Conservation (phyloP, 2,888 invertebrate genomes). For the Orthonevra nobilis region DNA sequence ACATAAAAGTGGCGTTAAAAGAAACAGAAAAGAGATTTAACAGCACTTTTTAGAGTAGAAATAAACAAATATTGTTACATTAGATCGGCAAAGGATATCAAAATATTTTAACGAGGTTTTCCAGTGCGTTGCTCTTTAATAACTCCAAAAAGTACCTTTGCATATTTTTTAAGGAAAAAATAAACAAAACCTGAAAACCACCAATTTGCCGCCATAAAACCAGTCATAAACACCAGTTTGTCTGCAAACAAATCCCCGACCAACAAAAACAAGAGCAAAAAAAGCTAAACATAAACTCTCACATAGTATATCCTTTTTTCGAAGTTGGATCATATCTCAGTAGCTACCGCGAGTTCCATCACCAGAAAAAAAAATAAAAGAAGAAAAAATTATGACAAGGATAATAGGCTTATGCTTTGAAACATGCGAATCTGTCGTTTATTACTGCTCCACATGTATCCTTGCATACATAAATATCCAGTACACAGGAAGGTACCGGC, state of each 20-base stretch:
- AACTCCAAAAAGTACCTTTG: too few relatives aligned
- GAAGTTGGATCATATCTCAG: conserved; percentile 45
- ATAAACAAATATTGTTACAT: conserved; percentile 7
- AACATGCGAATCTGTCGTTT: conserved; percentile 73
- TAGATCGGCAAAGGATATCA: conserved; percentile 23
- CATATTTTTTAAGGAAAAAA: too few relatives aligned
- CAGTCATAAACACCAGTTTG: conserved; percentile 54
- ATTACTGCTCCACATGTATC: conserved; percentile 53
- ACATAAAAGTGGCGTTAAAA: too few relatives aligned
- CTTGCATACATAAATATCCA: conserved; percentile 33
- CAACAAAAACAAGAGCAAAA: conserved; percentile 21
- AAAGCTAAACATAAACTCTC: too few relatives aligned
- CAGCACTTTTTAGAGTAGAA: too few relatives aligned
- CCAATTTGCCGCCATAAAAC: conserved; percentile 58
- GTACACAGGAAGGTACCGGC: conserved; percentile 6
- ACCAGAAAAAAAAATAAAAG: conserved; percentile 3
- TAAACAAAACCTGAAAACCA: conserved; percentile 25
- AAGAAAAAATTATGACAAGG: conserved; percentile 53
- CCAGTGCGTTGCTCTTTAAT: background rate
- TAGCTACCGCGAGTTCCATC: conserved; percentile 4
- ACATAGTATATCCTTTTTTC: conserved; percentile 25
- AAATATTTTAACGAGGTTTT: conserved; percentile 5
- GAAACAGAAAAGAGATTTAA: too few relatives aligned
- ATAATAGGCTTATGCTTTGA: conserved; percentile 71
- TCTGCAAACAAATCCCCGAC: conserved; percentile 6